phyloP scores from a whole-genome alignment of 2,113 vertebrate species.

The Cebus imitator region DNA sequence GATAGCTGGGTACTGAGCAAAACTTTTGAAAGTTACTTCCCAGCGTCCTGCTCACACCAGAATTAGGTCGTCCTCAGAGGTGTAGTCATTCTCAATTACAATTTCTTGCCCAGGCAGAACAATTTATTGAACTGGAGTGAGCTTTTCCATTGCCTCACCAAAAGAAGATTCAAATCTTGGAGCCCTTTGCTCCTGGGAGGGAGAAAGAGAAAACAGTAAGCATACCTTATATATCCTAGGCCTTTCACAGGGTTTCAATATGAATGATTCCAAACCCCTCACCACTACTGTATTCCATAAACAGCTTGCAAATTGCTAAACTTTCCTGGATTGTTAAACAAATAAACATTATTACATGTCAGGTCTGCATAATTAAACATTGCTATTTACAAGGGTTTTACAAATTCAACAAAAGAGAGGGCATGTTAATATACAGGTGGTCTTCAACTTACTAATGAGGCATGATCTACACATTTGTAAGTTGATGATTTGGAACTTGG shows the following conservation, averaged over 20 bases:
- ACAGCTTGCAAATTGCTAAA: conserved; percentile 9
- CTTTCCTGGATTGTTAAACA: background rate
- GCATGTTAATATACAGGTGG: background rate
- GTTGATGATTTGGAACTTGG: background rate
- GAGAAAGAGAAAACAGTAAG: conserved; percentile 48
- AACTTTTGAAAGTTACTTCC: background rate
- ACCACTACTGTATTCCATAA: background rate
- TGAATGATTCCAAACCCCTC: background rate
- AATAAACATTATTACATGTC: conserved; percentile 40
- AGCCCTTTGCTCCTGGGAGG: background rate
- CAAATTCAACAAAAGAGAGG: background rate
- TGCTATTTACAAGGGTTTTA: conserved; percentile 16
- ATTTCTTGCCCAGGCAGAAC: conserved; percentile 18
- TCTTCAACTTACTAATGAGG: conserved; percentile 12
- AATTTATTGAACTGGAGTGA: conserved; percentile 14
- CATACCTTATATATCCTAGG: background rate
- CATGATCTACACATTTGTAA: conserved; percentile 38
- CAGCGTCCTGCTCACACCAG: background rate
- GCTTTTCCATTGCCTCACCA: conserved; percentile 7
- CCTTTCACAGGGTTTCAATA: background rate
- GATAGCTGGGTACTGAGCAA: background rate
- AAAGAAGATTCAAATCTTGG: conserved; percentile 25
- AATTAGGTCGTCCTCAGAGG: background rate
- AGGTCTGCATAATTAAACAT: background rate
- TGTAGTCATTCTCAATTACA: background rate